Conservation (phyloP, 2,888 invertebrate species). For the Ectobius pallidus region DNA sequence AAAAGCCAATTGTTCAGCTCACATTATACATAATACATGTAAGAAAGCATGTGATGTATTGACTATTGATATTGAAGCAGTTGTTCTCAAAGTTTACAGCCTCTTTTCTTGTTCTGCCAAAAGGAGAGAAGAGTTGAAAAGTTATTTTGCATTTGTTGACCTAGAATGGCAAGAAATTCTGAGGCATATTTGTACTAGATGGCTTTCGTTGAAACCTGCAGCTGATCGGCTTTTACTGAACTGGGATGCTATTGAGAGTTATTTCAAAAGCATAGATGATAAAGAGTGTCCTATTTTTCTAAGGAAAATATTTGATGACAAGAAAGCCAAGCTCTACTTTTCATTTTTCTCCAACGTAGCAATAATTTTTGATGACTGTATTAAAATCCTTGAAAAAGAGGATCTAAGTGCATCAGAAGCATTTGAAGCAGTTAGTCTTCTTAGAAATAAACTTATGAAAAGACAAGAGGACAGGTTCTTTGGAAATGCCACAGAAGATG, state of each 20-base stretch:
- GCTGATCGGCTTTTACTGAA: background rate
- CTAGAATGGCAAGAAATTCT: too few species aligned
- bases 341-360: too few species aligned
- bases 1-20: background rate
- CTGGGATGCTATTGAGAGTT: background rate
- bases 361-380: too few species aligned
- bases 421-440: too few species aligned
- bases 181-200: background rate
- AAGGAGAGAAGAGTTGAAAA: background rate
- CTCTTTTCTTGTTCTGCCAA: background rate
- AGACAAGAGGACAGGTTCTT: too few species aligned
- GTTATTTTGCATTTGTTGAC: background rate
- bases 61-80: background rate
- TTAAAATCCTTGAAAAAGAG: too few species aligned
- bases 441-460: too few species aligned
- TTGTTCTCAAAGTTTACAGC: background rate
- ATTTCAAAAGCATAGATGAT: background rate
- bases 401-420: too few species aligned
- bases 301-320: too few species aligned
- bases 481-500: too few species aligned
- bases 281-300: background rate
- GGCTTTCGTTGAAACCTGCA: background rate
- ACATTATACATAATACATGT: too few species aligned
- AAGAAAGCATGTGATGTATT: background rate
- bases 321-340: too few species aligned